Conservation (phyloP, 1,140 invertebrate genomes). For the Hetaerina americana region DNA sequence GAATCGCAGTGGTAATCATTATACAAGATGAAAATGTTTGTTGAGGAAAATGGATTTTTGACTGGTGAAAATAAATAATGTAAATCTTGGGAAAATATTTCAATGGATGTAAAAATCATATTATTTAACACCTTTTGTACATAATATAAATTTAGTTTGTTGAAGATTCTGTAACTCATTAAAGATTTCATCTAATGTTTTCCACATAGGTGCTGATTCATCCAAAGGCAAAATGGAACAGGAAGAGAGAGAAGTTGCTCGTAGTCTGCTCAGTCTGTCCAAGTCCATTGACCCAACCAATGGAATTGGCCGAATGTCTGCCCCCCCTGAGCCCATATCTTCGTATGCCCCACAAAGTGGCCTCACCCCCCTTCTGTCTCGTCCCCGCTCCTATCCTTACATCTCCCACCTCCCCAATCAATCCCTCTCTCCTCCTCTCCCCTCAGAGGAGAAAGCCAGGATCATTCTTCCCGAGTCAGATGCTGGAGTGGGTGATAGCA, state of each 20-base stretch:
- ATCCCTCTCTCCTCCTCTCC: conserved; percentile 5
- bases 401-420: conserved; percentile 5
- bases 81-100: too few relatives aligned
- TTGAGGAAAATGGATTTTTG: too few relatives aligned
- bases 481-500: not conserved
- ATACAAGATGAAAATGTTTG: too few relatives aligned
- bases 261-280: conserved; percentile 67
- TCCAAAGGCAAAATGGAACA: not conserved
- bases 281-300: conserved; percentile 24
- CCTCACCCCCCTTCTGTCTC: conserved; percentile 11
- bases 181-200: not conserved
- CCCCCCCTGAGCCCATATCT: not conserved
- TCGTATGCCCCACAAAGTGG: conserved; percentile 4
- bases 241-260: conserved; percentile 71
- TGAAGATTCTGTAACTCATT: too few relatives aligned
- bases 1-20: too few relatives aligned
- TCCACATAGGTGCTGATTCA: not conserved
- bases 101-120: too few relatives aligned
- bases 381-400: conserved; percentile 14
- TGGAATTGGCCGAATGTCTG: not conserved
- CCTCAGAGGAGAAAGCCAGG: not conserved
- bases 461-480: too few relatives aligned
- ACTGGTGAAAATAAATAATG: too few relatives aligned
- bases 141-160: too few relatives aligned
- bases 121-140: too few relatives aligned